Base-by-base conservation (phyloP, 2,797 vertebrate species). In the Hoplostethus atlanticus region DNA sequence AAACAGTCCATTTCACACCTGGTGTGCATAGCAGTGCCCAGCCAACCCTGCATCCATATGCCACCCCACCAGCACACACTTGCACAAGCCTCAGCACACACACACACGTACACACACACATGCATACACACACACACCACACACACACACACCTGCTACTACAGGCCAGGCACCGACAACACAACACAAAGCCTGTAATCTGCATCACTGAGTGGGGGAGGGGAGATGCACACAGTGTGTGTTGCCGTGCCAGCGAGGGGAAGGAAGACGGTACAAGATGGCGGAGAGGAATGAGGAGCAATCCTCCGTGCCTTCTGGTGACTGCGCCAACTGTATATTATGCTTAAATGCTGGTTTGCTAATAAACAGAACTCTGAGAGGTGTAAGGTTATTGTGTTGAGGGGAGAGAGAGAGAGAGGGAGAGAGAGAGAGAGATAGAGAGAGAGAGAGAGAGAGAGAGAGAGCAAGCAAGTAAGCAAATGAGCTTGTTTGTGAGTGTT, bases 1-100 rank as follows among this genome's bases (percentile, higher is more conserved):
- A 95, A 95, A 95, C 93, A 94, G 93, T 93, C 93, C 92, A 94
- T 94, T 95, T 95, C 94, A 94, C 94, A 95, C 93, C 94, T 94
- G 93, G 93, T 94, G 94, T 93, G 92, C 93, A 93, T 91, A 93
- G 93, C 90, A 84, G 88, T 81, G 84, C 89, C 92, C 91, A 91
- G 90, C 87, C 93, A 93, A 90, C 90, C 93, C 90, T 91, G 84
- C 88, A 88, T 90, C 94, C 94, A 94, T 95, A 95, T 95, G 94
- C 91, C 89, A 88, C 77, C 90, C 84, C 86, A 87, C 83, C 81
- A 87, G 76, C 71, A 59, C 54, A 17, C 79, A 79, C 73, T 30
- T 61, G 59, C 77, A 72, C 87, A 86, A 85, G 87, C 84, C 81
- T 84, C 84, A 86, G 84, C 89, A 85, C 65, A 76, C 87, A 81